phyloP scores from a whole-genome alignment of 2,888 invertebrate genomes.

The Monoplex corrugatus region DNA sequence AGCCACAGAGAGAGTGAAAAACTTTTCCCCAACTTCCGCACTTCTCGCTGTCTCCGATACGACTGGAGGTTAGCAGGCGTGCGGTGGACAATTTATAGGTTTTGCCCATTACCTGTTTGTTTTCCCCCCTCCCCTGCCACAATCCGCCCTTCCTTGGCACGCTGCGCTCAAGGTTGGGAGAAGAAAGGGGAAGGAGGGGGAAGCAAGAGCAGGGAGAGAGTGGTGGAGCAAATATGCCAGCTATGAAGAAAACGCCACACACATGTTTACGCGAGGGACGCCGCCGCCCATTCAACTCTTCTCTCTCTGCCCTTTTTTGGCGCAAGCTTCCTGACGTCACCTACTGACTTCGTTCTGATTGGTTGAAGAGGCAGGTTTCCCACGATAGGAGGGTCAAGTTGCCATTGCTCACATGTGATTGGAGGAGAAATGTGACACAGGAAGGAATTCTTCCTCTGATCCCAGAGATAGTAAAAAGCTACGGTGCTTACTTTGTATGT shows the following conservation, averaged over 20 bases:
- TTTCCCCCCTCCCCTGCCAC: background rate
- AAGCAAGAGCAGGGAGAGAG: background rate
- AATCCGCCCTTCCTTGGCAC: background rate
- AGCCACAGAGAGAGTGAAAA: no score
- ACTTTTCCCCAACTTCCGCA: background rate
- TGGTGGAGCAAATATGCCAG: background rate
- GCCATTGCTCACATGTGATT: conserved; percentile 2
- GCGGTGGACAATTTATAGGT: background rate
- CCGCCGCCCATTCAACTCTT: conserved; percentile 20
- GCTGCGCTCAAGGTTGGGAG: background rate
- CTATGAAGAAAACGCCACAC: background rate
- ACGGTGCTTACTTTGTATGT: no score
- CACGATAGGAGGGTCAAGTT: conserved; percentile 28
- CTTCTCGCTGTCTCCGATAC: background rate
- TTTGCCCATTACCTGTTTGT: conserved; percentile 32
- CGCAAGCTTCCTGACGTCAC: background rate
- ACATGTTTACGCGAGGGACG: conserved; percentile 37
- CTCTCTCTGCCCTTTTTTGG: background rate
- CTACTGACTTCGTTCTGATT: background rate
- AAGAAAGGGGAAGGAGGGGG: background rate
- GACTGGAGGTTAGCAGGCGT: background rate
- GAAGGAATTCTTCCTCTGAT: conserved; percentile 22
- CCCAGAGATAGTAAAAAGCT: background rate
- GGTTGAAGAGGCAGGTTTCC: background rate
- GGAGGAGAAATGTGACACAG: conserved; percentile 12